A percentile compares a stretch with the other conserved stretches of the same genome.
Conservation (phyloP, 64 coral and sea anemone species). For the Dendronephthya gigantea region DNA sequence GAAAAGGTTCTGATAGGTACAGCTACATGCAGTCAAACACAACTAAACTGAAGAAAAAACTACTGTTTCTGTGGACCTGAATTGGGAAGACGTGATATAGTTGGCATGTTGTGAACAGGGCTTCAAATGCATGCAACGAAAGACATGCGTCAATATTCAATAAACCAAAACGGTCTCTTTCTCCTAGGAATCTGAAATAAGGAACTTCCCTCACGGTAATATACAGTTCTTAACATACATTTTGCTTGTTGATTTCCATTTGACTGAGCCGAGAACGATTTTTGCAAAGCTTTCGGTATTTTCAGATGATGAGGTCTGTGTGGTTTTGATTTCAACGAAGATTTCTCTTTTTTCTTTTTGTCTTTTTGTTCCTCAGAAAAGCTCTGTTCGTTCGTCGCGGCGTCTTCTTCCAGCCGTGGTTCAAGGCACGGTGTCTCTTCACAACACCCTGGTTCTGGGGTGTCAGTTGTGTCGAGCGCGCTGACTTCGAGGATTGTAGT, state of each 20-base stretch:
- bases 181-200: no score
- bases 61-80: no score
- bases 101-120: no score
- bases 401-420: not conserved
- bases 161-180: no score
- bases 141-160: no score
- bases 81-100: no score
- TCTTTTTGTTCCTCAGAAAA: not conserved
- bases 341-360: not conserved
- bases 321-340: not conserved
- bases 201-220: no score
- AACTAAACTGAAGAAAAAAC: no score
- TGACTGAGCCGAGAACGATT: not conserved
- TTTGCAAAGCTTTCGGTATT: not conserved
- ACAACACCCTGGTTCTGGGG: not conserved
- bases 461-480: not conserved
- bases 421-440: not conserved
- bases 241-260: constrained; percentile 2
- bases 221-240: not conserved
- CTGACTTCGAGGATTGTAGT: not conserved
- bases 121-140: no score
- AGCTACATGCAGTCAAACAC: no score
- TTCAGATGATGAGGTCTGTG: constrained; percentile 11
- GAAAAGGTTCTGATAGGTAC: no score
- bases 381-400: not conserved